Percentiles rank a stretch among this genome's conserved stretches.
Evolutionary conservation across 2,113 vertebrate species (phyloP).

Genomic region (Oplegnathus fasciatus): DNA sequence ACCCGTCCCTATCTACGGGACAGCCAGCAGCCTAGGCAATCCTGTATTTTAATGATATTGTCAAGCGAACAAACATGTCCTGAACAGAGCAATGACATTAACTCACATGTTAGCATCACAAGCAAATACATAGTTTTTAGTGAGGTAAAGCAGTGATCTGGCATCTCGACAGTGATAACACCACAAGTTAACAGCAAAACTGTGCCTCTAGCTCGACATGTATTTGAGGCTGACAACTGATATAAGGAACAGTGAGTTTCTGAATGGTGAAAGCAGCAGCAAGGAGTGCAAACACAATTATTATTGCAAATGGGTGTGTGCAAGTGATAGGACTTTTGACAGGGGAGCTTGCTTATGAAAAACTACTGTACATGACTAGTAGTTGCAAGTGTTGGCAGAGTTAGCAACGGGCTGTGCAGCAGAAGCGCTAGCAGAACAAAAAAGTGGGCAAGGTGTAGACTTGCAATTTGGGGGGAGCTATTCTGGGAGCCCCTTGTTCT

Average conservation of each 20-base stretch:
- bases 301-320: slow-evolving; percentile 44
- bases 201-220: slow-evolving; percentile 20
- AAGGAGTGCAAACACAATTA: slow-evolving; percentile 17
- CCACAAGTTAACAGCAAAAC: background rate
- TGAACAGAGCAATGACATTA: background rate
- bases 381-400: slow-evolving; percentile 26
- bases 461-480: background rate
- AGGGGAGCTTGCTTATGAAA: slow-evolving; percentile 16
- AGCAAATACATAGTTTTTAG: background rate
- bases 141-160: slow-evolving; percentile 2
- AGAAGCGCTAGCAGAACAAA: slow-evolving; percentile 11
- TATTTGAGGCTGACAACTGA: slow-evolving; percentile 30
- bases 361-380: slow-evolving; percentile 10
- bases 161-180: background rate
- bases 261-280: slow-evolving; percentile 35
- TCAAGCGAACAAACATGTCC: slow-evolving; percentile 1
- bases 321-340: slow-evolving; percentile 38
- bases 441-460: background rate
- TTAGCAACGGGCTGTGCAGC: slow-evolving; percentile 7
- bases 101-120: background rate
- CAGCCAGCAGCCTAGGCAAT: background rate
- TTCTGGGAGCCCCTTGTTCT: background rate
- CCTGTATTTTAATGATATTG: background rate
- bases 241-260: slow-evolving; percentile 18
- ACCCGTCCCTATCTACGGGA: background rate